Evolutionary conservation across 2,113 vertebrate species (phyloP), one percentile per base, ranked within the genome.

Genomic region (Rallus limicola): DNA sequence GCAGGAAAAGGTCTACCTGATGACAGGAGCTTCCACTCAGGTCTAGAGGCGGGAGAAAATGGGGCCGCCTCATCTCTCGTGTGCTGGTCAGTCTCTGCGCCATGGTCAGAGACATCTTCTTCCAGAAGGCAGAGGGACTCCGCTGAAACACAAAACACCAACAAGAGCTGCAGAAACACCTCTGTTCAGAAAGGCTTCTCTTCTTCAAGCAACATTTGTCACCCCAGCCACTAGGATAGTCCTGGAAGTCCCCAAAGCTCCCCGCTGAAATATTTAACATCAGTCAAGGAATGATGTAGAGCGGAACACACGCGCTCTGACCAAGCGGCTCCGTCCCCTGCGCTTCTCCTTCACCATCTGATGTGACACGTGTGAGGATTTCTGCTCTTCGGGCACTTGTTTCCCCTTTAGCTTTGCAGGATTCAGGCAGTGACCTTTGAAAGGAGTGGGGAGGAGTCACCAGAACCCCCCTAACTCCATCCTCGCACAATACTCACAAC

Each of bases 71-170:
- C n/a, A n/a, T n/a, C n/a, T n/a, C n/a, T n/a, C n/a, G n/a, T n/a
- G n/a, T n/a, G n/a, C n/a, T n/a, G n/a, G n/a, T n/a, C n/a, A n/a
- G n/a, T n/a, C n/a, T n/a, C n/a, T n/a, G n/a, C n/a, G n/a, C n/a
- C n/a, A n/a, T n/a, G n/a, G n/a, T n/a, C 28, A 98, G 98, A 72
- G 98, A 97, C 98, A 99, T 98, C 96, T 99, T 98, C 88, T 98
- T 98, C 11, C 12, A 13, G 91, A 98, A 99, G 70, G 97, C 98
- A n/a, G 99, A 99, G 75, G 98, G 99, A 70, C 97, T 98, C 83
- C 99, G 82, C 98, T 99, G 97, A 80, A 98, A 98, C 50, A 36
- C 80, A 96, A 97, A 93, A 96, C 46, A 86, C 23, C 53, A 58
- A 20, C 50, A 81, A 90, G 81, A 96, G 74, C 26, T 86, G 63